A percentile compares a stretch with the other conserved stretches of the same genome.
Evolutionary conservation across 2,797 vertebrate species (phyloP).

Genomic region (Danio jaintianensis): DNA sequence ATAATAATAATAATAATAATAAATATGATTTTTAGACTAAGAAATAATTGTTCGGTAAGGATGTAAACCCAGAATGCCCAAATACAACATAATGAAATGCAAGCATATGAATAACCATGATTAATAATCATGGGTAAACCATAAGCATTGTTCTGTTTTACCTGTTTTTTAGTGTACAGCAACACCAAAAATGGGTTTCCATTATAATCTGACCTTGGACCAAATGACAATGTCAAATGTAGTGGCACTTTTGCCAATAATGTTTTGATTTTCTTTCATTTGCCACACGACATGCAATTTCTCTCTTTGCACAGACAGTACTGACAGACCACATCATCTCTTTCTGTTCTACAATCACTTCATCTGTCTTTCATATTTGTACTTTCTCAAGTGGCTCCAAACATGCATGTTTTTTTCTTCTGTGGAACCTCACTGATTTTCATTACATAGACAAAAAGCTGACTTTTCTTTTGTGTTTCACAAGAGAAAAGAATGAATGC

Average conservation of each 20-base stretch:
- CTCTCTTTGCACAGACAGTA: background rate
- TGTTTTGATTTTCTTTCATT: background rate
- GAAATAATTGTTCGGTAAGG: too few relatives aligned
- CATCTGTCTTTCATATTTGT: background rate
- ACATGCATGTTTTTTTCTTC: background rate
- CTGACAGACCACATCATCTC: background rate
- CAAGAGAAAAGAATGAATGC: too few relatives aligned
- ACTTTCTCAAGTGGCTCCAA: background rate
- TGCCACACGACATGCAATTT: background rate
- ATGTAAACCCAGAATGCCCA: too few relatives aligned
- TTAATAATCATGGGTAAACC: too few relatives aligned
- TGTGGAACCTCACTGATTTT: background rate
- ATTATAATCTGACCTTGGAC: constrained; percentile 12
- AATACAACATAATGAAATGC: too few relatives aligned
- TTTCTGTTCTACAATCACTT: background rate
- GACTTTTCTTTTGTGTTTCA: too few relatives aligned
- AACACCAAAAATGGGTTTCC: background rate
- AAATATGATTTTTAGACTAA: too few relatives aligned
- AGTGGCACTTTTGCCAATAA: background rate
- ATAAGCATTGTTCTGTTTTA: too few relatives aligned
- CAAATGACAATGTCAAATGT: constrained; percentile 3
- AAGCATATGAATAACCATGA: too few relatives aligned
- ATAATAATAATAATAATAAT: too few relatives aligned
- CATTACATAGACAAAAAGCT: too few relatives aligned
- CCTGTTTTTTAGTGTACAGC: background rate